Base-by-base conservation (phyloP, 2,888 invertebrate species). In the Andrena marginata region DNA sequence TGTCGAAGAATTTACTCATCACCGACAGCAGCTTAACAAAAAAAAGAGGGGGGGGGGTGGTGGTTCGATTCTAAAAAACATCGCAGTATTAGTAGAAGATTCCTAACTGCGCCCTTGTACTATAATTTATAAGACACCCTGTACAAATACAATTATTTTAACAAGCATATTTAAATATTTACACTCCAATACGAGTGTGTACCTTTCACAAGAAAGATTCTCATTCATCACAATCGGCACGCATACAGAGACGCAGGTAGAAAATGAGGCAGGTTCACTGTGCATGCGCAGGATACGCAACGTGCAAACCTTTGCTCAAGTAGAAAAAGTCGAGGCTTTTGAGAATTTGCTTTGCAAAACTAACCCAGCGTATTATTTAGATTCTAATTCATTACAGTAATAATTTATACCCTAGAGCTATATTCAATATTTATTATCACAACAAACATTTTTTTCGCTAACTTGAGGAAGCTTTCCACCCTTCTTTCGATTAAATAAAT, bases 341-440 rank as follows among this genome's bases (percentile, higher is more conserved):
- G 42, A 65, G 70, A 74, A 62, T 80, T 63, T 62, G 48, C 31
- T 31, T 90, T 89, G 16, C 26, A 71, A 68, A 54, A 48, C 54
- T 79, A 80, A 80, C 54, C 65, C 80, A 51, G 60, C 77, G 54
- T 64, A n/a, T 77, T 51, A 71, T 67, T 80, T 70, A 70, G 67
- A 74, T 35, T 33, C 63, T 82, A 77, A 79, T 85, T 89, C 89
- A 90, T 90, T 90, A 88, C 83, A 79, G 85, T 89, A 85, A 86
- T 85, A 54, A 77, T 59, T 80, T 80, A 87, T 89, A 92, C 77
- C 89, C 91, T 90, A 92, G 67, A 89, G 85, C 88, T 89, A 84
- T 78, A 91, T 91, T 92, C 91, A 90, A 90, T 92, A 91, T 92
- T 79, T 93, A 92, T 93, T 93, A 94, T 94, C 94, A 94, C 93